A percentile compares a stretch with the other conserved stretches of the same genome.
These are phyloP conservation scores for Danaus melanippus DNA, from an alignment of 1,140 invertebrate species.

Conservation along the genomic window DNA sequence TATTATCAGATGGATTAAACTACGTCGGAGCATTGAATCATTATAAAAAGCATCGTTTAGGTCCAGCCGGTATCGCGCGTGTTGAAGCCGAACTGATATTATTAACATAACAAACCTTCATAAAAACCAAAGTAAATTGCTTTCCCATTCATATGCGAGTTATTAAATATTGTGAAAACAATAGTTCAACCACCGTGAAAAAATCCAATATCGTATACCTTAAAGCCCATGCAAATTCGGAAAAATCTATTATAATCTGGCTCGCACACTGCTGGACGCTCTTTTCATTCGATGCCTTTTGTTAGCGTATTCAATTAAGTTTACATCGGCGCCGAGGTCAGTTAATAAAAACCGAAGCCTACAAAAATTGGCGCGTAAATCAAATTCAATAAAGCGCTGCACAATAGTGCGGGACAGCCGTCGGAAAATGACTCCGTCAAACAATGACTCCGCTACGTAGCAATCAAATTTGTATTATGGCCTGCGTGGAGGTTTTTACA, in stretches of 20 bases:
- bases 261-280: conserved; percentile 68
- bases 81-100: not conserved
- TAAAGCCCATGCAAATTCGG: conserved; percentile 67
- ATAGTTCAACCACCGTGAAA: conserved; percentile 57
- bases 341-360: conserved; percentile 71
- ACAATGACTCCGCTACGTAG: conserved; percentile 40
- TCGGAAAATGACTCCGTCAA: conserved; percentile 57
- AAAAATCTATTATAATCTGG: conserved; percentile 71
- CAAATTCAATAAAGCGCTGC: conserved; percentile 68
- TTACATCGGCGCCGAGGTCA: conserved; percentile 70
- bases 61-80: no score
- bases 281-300: conserved; percentile 69
- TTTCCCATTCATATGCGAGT: conserved; percentile 20
- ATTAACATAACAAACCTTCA: conserved; percentile 10
- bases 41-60: no score
- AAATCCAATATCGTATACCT: conserved; percentile 64
- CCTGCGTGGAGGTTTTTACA: conserved; percentile 5
- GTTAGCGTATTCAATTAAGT: conserved; percentile 70
- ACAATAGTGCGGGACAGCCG: conserved; percentile 53
- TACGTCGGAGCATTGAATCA: no score
- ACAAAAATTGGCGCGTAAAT: conserved; percentile 70
- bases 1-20: no score
- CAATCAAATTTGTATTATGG: conserved; percentile 39
- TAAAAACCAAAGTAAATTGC: conserved; percentile 17
- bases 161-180: conserved; percentile 46